Evolutionary conservation across 1,140 invertebrate genomes (phyloP), one percentile per base, ranked within the genome.

Genomic region (Microplitis mediator): DNA sequence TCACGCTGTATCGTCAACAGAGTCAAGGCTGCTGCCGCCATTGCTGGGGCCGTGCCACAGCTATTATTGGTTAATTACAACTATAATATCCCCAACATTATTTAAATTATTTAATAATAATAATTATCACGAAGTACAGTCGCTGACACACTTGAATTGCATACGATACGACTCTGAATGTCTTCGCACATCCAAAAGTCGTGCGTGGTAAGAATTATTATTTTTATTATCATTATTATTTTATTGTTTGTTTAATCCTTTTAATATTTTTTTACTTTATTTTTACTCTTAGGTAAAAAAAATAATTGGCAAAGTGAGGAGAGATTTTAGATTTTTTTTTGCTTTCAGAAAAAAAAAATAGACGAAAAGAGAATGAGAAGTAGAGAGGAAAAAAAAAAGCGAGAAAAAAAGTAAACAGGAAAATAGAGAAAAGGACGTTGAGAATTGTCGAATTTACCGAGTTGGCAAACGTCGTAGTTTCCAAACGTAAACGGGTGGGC

Each of bases 151-250:
- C 76, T 77, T 79, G 78, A 79, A 79, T 77, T 74, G 73, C 78
- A 74, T 78, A 78, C 79, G 80, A 79, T 75, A 80, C 77, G 69
- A 71, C 82, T 85, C 82, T 84, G 82, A 87, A 86, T 86, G 84
- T 87, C 82, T 85, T 86, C 82, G 76, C 84, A 84, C 81, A 84
- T 84, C 78, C 82, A 84, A 80, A 85, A 85, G 79, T 82, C 79
- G 84, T 85, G 84, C 80, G 80, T 83, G 84, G 84, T 83, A 78
- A 85, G 82, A 71, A 69, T 45, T 36, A 51, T 32, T 50, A 16
- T 39, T 60, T 65, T 70, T 61, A 51, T 35, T 36, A 13, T 32
- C 31, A 0, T 61, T 34, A 23, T 31, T 23, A 32, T 32, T 61
- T 6, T 13, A 61, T 11, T 31, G n/a, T 5, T 61, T 61, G 2